Evolutionary conservation across 2,888 invertebrate species (phyloP).

Genomic region (Ganaspis brasiliensis): DNA sequence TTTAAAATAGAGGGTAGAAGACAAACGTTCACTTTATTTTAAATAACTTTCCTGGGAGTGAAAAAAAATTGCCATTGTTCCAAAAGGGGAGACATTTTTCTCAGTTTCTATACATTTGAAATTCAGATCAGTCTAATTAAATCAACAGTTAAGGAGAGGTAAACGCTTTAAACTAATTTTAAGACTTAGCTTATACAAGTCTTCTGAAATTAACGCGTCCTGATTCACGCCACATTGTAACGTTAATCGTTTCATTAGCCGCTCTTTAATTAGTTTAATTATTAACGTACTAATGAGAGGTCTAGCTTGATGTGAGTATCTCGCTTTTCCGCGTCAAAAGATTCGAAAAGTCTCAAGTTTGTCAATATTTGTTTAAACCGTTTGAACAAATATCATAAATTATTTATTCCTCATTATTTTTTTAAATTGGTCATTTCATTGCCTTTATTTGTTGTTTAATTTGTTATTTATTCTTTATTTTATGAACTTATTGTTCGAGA

Average conservation of each 20-base stretch:
- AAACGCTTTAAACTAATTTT: background rate
- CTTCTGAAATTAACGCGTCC: constrained; percentile 31
- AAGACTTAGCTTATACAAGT: constrained; percentile 9
- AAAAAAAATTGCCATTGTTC: constrained; percentile 4
- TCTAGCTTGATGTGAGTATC: background rate
- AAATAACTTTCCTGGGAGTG: background rate
- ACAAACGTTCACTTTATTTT: background rate
- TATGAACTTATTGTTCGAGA: too few relatives aligned
- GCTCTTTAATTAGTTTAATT: constrained; percentile 37
- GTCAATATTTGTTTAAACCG: background rate
- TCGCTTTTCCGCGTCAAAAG: background rate
- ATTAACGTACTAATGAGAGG: constrained; percentile 29
- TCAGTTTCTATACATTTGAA: background rate
- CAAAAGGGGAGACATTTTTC: background rate
- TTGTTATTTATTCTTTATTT: too few relatives aligned
- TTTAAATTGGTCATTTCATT: too few relatives aligned
- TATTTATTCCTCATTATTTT: background rate
- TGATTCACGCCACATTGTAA: constrained; percentile 28
- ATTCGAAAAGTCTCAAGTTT: background rate
- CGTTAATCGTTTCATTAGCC: constrained; percentile 24
- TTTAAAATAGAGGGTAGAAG: too few relatives aligned
- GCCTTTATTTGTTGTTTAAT: background rate
- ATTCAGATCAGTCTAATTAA: constrained; percentile 21
- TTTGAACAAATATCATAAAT: background rate
- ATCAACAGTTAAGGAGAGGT: constrained; percentile 4